These are phyloP conservation scores for Pterois miles DNA, from an alignment of 2,797 vertebrate genomes.

Conservation along the genomic window DNA sequence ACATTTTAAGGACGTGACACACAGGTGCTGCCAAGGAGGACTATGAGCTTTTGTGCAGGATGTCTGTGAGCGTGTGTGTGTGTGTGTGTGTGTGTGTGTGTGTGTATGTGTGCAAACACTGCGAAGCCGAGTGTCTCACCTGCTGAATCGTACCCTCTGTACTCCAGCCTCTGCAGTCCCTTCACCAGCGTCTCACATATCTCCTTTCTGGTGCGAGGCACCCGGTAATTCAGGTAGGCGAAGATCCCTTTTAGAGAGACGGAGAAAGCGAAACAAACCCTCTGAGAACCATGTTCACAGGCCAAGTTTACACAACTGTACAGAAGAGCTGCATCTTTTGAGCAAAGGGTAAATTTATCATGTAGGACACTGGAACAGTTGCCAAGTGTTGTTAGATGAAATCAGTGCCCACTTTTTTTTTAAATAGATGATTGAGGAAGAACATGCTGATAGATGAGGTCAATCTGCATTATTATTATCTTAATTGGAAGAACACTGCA, in stretches of 20 bases:
- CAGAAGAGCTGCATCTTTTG: neutral
- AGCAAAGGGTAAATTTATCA: neutral
- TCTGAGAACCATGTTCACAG: neutral
- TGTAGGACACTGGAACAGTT: no score
- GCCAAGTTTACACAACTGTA: neutral
- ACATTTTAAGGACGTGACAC: neutral
- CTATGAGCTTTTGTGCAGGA: constrained; percentile 26
- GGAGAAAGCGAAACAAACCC: constrained; percentile 26
- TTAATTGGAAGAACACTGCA: neutral
- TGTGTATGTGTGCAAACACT: constrained; percentile 10
- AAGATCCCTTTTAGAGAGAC: constrained; percentile 89
- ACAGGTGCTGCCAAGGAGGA: constrained; percentile 33
- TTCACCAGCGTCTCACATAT: constrained; percentile 94
- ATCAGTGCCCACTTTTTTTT: neutral
- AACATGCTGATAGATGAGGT: neutral
- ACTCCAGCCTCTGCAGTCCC: constrained; percentile 95
- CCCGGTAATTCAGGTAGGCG: constrained; percentile 96
- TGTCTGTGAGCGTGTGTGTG: constrained; percentile 8
- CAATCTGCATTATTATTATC: neutral
- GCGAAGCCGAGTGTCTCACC: constrained; percentile 80
- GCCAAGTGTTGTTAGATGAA: neutral
- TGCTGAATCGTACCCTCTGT: constrained; percentile 98
- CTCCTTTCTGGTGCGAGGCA: constrained; percentile 92
- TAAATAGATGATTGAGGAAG: neutral
- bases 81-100: constrained; percentile 5